phyloP scores from a whole-genome alignment of 2,113 vertebrate species.

The Thoracochromis brauschi region DNA sequence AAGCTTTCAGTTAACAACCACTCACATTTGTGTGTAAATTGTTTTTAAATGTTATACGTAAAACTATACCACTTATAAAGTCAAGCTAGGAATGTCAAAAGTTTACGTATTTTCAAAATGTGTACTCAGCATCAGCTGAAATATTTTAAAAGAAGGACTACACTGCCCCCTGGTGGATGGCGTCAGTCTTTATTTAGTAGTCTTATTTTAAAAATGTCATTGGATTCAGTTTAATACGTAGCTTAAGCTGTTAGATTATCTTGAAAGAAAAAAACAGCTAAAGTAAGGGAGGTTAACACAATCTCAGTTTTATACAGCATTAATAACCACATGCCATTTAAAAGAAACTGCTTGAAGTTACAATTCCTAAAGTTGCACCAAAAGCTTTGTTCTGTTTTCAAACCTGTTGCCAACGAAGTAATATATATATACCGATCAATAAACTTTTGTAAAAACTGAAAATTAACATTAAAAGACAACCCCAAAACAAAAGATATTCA shows the following conservation, averaged over 20 bases:
- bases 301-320: background rate
- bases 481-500: fast-evolving
- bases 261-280: fast-evolving
- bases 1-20: background rate
- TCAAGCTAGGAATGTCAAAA: background rate
- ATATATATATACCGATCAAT: fast-evolving
- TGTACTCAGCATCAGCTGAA: background rate
- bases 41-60: background rate
- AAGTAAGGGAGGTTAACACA: background rate
- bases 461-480: background rate
- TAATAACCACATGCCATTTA: background rate
- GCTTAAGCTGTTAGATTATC: background rate
- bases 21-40: background rate
- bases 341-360: background rate
- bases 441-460: fast-evolving
- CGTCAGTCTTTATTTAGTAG: background rate
- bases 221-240: background rate
- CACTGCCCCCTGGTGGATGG: background rate
- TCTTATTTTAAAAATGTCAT: background rate
- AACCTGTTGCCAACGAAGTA: background rate
- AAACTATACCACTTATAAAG: background rate
- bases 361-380: background rate
- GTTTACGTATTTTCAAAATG: background rate
- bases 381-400: background rate
- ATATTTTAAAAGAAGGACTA: background rate